Conservation (phyloP, 2,888 invertebrate species). For the Harmothoe impar region DNA sequence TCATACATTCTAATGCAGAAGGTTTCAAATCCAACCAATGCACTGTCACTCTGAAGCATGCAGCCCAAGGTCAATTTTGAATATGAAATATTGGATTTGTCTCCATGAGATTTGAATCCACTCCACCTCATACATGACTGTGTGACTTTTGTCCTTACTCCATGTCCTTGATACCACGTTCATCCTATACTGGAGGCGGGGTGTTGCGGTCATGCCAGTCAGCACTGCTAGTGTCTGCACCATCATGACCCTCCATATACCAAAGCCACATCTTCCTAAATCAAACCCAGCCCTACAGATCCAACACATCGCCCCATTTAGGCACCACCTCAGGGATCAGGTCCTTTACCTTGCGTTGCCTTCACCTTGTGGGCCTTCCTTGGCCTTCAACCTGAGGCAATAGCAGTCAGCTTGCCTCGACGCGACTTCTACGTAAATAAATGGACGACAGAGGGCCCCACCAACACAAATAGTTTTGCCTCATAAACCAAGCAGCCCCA, state of each 20-base stretch:
- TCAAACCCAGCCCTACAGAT: background rate
- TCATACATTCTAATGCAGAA: too few species aligned
- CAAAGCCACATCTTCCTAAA: background rate
- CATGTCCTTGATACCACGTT: too few species aligned
- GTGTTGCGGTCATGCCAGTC: background rate
- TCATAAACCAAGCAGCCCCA: constrained; percentile 54
- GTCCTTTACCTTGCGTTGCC: background rate
- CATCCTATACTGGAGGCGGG: too few species aligned
- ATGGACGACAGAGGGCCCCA: background rate
- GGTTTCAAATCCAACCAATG: too few species aligned
- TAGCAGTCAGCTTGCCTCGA: background rate
- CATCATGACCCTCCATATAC: background rate
- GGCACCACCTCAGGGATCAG: too few species aligned
- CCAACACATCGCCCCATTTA: background rate
- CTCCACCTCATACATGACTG: too few species aligned
- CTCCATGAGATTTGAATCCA: too few species aligned
- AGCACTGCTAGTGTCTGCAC: constrained; percentile 4
- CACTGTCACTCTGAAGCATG: too few species aligned
- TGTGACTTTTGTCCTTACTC: too few species aligned
- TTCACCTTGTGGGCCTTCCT: constrained; percentile 7
- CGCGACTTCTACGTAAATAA: constrained; percentile 34
- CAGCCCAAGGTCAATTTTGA: too few species aligned
- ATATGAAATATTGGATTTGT: too few species aligned
- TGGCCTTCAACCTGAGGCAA: background rate
- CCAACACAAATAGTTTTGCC: constrained; percentile 40